Evolutionary conservation across 1,140 invertebrate species (phyloP), one percentile per base, ranked within the genome.

Genomic region (Hylyphantes graminicola): DNA sequence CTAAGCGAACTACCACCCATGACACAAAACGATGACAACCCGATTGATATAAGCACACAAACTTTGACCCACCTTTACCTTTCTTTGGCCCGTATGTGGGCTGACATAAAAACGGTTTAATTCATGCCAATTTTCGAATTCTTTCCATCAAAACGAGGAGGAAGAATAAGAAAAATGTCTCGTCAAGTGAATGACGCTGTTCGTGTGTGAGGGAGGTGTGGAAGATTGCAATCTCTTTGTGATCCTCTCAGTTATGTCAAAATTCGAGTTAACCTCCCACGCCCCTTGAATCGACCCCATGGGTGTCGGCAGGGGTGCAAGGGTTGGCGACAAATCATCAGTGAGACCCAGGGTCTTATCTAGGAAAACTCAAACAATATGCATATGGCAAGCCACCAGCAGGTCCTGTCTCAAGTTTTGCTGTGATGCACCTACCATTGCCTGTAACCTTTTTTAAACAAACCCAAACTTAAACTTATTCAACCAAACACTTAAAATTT

Each of bases 251-350:
- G 51, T 17, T 72, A 53, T 53, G 17, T 13, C 17, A 54, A 53
- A 53, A 17, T 72, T 54, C 68, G 50, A 53, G 68, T 72, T 72
- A 72, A 72, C 68, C 68, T 72, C 68, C 68, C 68, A 72, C 68
- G 68, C 68, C 68, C 68, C 68, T 48, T 15, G 15, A 53, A n/a
- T 11, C 68, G 68, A 72, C 68, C 68, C 51, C 15, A 61, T 61
- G 15, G 59, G 59, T n/a, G n/a, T 54, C 48, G 15, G 2, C 13
- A 12, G n/a, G 5, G 51, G 0, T 72, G 50, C 7, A 51, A 53
- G 51, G 19, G 48, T 72, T 72, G 68, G 68, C 50, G 68, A 53
- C 12, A n/a, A 11, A n/a, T 19, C 48, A n/a, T n/a, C n/a, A n/a
- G n/a, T n/a, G n/a, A n/a, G n/a, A n/a, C n/a, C n/a, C n/a, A n/a